phyloP scores from a whole-genome alignment of 2,888 invertebrate genomes.

The Nudaria mundana region DNA sequence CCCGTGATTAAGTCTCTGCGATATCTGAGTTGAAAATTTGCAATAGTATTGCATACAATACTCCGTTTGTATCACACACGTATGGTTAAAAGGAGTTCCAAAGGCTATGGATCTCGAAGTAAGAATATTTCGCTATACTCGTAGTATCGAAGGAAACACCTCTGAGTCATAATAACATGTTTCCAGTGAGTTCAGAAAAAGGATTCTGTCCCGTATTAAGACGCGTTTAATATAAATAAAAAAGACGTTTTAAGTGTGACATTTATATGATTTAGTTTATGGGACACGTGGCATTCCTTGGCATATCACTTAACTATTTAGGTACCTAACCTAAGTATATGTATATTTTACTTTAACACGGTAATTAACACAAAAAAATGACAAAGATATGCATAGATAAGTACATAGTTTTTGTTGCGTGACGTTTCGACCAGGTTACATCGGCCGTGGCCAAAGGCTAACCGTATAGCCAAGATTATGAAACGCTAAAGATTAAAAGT shows the following conservation, averaged over 20 bases:
- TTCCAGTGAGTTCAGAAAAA: conserved; percentile 19
- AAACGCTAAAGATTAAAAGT: too few relatives aligned
- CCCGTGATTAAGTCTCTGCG: conserved; percentile 9
- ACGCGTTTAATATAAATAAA: conserved; percentile 7
- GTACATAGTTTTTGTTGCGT: too few relatives aligned
- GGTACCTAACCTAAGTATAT: too few relatives aligned
- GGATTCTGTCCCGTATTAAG: conserved; percentile 16
- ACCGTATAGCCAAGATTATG: too few relatives aligned
- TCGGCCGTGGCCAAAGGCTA: too few relatives aligned
- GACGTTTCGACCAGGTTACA: too few relatives aligned
- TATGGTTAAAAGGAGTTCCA: background rate
- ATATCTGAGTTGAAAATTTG: conserved; percentile 1
- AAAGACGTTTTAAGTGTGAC: background rate
- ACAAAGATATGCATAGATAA: too few relatives aligned
- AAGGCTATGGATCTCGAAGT: conserved; percentile 4
- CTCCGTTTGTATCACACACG: conserved; percentile 1
- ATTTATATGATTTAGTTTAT: too few relatives aligned
- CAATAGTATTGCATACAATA: conserved; percentile 11
- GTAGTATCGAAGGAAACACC: conserved; percentile 18
- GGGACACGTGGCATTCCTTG: too few relatives aligned
- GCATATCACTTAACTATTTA: too few relatives aligned
- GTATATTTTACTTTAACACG: too few relatives aligned
- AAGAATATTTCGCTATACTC: background rate
- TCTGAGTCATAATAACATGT: conserved; percentile 29
- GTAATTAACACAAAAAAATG: too few relatives aligned